These are phyloP conservation scores for Anodontia alba DNA, from an alignment of 2,888 invertebrate genomes.

Conservation along the genomic window DNA sequence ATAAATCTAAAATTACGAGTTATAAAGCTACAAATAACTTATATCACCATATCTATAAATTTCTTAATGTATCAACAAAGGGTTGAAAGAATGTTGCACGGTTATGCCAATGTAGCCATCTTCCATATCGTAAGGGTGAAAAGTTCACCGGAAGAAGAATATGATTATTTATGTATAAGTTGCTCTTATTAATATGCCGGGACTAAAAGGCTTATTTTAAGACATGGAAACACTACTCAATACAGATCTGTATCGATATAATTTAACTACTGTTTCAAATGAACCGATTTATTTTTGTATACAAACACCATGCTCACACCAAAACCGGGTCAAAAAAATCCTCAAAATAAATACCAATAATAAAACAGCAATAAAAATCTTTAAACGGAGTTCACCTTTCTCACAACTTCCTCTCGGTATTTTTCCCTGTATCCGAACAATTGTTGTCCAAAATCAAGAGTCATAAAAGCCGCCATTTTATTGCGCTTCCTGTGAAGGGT, in stretches of 20 bases:
- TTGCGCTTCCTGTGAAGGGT: slow-evolving; percentile 29
- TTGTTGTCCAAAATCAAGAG: slow-evolving; percentile 17
- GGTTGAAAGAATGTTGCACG: too few relatives aligned
- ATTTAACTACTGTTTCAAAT: neutral
- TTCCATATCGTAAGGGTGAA: too few relatives aligned
- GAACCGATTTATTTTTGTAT: neutral
- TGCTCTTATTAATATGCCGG: too few relatives aligned
- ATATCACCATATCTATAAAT: too few relatives aligned
- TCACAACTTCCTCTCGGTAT: slow-evolving; percentile 20
- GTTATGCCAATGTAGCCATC: too few relatives aligned
- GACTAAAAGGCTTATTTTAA: too few relatives aligned
- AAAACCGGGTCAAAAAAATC: neutral
- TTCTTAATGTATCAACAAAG: too few relatives aligned
- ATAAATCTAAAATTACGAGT: too few relatives aligned
- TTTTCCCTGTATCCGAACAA: slow-evolving; percentile 9
- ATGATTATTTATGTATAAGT: too few relatives aligned
- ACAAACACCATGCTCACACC: neutral
- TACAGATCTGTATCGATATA: neutral
- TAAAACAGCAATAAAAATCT: slow-evolving; percentile 1
- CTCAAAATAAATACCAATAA: neutral
- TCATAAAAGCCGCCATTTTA: slow-evolving; percentile 55
- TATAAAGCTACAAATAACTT: too few relatives aligned
- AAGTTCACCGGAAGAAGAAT: too few relatives aligned
- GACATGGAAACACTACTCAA: neutral
- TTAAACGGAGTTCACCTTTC: slow-evolving; percentile 13